Percentiles rank a stretch among this genome's conserved stretches.
These are phyloP conservation scores for Emys orbicularis DNA, from an alignment of 2,797 vertebrate genomes.

Conservation along the genomic window DNA sequence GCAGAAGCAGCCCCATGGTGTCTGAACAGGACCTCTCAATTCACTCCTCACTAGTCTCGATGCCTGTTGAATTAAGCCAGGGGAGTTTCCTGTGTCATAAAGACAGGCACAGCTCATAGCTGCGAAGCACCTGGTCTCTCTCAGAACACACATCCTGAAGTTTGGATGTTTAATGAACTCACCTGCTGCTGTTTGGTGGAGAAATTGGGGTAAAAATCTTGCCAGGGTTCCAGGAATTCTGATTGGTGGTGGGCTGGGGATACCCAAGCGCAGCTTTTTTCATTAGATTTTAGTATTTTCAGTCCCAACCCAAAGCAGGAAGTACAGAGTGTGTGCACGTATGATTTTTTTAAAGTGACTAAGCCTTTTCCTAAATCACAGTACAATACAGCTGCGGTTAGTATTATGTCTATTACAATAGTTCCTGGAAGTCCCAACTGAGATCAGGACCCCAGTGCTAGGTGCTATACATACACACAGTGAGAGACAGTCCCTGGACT, in stretches of 20 bases:
- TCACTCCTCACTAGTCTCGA: neutral
- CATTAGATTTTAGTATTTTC: neutral
- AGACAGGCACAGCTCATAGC: neutral
- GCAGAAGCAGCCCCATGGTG: neutral
- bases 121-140: neutral
- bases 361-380: neutral
- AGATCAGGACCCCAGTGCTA: neutral
- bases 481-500: neutral
- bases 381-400: neutral
- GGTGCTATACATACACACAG: neutral
- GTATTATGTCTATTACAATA: neutral
- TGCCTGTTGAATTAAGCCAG: neutral
- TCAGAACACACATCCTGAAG: neutral
- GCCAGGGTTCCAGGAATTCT: neutral
- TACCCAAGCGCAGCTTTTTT: rapidly evolving
- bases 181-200: neutral
- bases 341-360: neutral
- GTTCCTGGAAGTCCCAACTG: rapidly evolving
- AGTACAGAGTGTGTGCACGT: rapidly evolving
- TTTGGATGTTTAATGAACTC: rapidly evolving
- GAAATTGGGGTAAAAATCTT: neutral
- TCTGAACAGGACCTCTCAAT: neutral
- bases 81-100: neutral
- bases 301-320: neutral
- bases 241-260: neutral